Conservation (phyloP, 2,888 invertebrate species). For the Timema cristinae region DNA sequence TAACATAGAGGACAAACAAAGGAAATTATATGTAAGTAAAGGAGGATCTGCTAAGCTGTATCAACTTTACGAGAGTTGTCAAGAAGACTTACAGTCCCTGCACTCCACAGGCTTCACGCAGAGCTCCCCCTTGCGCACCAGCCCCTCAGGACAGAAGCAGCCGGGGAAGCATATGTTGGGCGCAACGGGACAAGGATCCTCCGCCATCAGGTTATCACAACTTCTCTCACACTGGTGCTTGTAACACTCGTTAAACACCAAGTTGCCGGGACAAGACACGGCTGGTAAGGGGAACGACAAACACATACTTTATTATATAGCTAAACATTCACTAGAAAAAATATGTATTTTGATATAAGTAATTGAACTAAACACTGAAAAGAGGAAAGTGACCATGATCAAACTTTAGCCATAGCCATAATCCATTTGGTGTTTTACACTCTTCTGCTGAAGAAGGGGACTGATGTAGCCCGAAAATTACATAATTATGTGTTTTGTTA, state of each 20-base stretch:
- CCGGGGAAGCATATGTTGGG: slow-evolving; percentile 73
- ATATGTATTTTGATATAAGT: no score
- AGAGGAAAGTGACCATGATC: no score
- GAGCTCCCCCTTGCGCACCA: slow-evolving; percentile 56
- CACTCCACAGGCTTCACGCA: slow-evolving; percentile 71
- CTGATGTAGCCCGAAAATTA: no score
- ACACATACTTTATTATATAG: no score
- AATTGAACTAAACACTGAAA: no score
- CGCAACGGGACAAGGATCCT: slow-evolving; percentile 58
- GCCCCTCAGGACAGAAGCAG: slow-evolving; percentile 78
- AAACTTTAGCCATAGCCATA: no score
- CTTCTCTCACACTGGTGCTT: slow-evolving; percentile 71
- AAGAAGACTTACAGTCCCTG: slow-evolving; percentile 62
- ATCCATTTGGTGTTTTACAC: no score
- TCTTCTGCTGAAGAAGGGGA: no score
- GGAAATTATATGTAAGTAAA: background rate
- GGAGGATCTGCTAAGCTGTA: background rate
- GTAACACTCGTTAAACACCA: slow-evolving; percentile 80
- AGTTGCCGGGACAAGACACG: slow-evolving; percentile 65
- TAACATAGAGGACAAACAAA: background rate
- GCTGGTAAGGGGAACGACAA: slow-evolving; percentile 46
- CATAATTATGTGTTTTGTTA: no score
- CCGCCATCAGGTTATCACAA: slow-evolving; percentile 59
- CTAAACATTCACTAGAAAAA: no score
- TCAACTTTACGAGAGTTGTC: background rate